Conservation (phyloP, 2,888 invertebrate species). For the Xestia c-nigrum region DNA sequence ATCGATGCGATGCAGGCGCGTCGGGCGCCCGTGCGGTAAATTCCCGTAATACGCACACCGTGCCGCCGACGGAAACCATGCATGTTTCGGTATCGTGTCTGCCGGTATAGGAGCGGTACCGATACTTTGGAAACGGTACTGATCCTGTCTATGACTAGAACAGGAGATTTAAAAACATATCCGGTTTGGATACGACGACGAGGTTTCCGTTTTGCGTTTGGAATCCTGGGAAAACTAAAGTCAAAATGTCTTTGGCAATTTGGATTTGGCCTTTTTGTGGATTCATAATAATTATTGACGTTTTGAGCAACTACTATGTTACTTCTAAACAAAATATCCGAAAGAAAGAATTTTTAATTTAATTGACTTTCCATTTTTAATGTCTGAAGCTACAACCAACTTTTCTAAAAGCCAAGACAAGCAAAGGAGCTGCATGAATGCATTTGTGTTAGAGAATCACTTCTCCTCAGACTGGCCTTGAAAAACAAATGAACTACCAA, state of each 20-base stretch:
- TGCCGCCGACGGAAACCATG: neutral
- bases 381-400: no score
- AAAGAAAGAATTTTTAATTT: no score
- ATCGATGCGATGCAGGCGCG: conserved; percentile 61
- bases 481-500: no score
- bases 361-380: no score
- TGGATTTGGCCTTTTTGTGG: neutral
- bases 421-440: neutral
- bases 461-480: no score
- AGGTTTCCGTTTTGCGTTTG: neutral
- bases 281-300: neutral
- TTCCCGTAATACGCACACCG: conserved; percentile 60
- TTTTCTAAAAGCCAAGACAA: no score
- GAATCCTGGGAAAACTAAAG: neutral
- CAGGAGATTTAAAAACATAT: no score
- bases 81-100: neutral
- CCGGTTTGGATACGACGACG: no score
- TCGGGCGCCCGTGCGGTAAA: conserved; percentile 63
- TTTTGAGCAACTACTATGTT: neutral
- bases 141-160: no score
- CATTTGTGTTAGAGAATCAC: no score
- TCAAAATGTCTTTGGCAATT: neutral
- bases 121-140: no score
- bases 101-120: neutral
- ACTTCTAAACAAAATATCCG: neutral